These are phyloP conservation scores for Vimba vimba DNA, from an alignment of 2,113 vertebrate genomes.

Conservation along the genomic window DNA sequence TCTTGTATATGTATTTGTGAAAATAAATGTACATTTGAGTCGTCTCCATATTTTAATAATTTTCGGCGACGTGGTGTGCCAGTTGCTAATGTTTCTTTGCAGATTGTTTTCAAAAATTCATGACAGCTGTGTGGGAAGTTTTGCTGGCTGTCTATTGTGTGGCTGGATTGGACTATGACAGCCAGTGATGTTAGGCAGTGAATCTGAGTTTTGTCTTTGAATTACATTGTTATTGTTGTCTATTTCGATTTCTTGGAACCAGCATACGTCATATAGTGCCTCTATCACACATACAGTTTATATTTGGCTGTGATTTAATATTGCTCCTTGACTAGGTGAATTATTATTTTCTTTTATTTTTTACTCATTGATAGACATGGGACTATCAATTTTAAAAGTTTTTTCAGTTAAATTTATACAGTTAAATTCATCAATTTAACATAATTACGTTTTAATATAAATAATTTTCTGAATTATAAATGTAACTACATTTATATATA, in stretches of 20 bases:
- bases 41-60: neutral
- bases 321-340: neutral
- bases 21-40: conserved; percentile 10
- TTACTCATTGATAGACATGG: neutral
- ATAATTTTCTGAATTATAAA: too few species aligned
- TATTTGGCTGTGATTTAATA: neutral
- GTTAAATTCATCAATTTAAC: neutral
- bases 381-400: neutral
- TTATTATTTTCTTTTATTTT: neutral
- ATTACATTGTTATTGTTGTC: neutral
- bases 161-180: neutral
- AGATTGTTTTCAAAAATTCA: neutral
- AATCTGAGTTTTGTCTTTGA: neutral
- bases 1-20: neutral
- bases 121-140: neutral
- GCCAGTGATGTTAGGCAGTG: neutral
- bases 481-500: too few species aligned
- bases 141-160: neutral
- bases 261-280: neutral
- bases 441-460: too few species aligned
- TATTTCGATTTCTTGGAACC: neutral
- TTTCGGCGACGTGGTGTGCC: neutral
- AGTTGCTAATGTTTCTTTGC: neutral
- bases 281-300: neutral
- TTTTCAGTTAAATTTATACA: too few species aligned